A percentile compares a stretch with the other conserved stretches of the same genome.
Conservation (phyloP, 2,888 invertebrate genomes). For the Cyclophora punctaria region DNA sequence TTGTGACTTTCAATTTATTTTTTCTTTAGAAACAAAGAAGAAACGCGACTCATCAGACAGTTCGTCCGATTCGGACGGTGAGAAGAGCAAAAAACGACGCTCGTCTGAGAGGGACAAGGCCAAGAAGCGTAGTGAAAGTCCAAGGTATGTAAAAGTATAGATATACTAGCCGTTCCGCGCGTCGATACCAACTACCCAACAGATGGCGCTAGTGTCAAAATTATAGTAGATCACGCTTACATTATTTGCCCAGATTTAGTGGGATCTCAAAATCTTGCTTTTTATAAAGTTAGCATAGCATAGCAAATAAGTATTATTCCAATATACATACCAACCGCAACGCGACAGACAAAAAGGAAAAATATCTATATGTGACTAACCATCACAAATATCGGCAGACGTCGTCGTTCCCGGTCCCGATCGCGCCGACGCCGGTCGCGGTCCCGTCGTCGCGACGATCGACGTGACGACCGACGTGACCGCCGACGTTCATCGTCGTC, state of each 20-base stretch:
- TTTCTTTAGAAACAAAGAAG: slow-evolving; percentile 37
- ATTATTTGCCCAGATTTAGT: too few species aligned
- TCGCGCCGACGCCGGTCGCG: slow-evolving; percentile 25
- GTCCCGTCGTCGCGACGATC: slow-evolving; percentile 18
- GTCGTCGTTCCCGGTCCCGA: slow-evolving; percentile 25
- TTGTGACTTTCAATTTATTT: background rate
- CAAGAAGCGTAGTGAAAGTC: slow-evolving; percentile 31
- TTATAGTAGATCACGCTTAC: too few species aligned
- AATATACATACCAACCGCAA: background rate
- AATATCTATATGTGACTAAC: too few species aligned
- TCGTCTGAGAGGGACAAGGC: slow-evolving; percentile 32
- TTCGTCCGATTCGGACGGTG: slow-evolving; percentile 32
- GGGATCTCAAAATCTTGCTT: too few species aligned
- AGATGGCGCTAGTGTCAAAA: too few species aligned
- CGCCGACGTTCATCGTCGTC: slow-evolving; percentile 22
- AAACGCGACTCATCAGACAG: slow-evolving; percentile 32
- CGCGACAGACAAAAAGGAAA: too few species aligned
- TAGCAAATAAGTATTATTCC: background rate
- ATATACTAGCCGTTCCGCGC: too few species aligned
- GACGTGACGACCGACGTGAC: slow-evolving; percentile 20
- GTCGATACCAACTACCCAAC: too few species aligned
- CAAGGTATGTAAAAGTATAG: slow-evolving; percentile 21
- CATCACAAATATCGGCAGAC: slow-evolving; percentile 13
- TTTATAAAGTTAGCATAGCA: too few species aligned
- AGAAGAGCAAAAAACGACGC: slow-evolving; percentile 25